Evolutionary conservation across 2,888 invertebrate species (phyloP), one percentile per base, ranked within the genome.

Genomic region (Pyralis farinalis): DNA sequence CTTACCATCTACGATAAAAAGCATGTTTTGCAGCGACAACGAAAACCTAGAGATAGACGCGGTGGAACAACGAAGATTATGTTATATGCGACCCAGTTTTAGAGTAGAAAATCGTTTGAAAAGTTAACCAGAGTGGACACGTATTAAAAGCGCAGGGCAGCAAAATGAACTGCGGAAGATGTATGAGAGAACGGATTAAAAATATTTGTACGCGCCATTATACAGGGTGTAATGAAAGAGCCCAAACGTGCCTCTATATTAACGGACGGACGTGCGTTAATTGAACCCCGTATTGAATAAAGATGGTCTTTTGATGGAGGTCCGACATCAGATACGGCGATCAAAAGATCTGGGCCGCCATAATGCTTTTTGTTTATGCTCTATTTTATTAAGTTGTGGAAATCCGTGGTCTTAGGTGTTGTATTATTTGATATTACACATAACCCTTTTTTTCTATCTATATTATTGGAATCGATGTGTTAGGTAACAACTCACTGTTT

Each of bases 161-260:
- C 80, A 75, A 85, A 85, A 86, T 86, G 86, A 86, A 85, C 84
- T 81, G 70, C 80, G 75, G 76, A 86, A 86, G 86, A 87, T 85
- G 85, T 87, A 86, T 86, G 87, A 74, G 81, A 77, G 70, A 65
- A 67, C 70, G 86, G 87, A 87, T 87, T 87, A 87, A 87, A 87
- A 87, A 87, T 87, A 86, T 87, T 87, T 86, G 87, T 84, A 79
- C 84, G 86, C 70, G 71, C 86, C 86, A 87, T 87, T 87, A 87
- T 87, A 83, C 84, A 82, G 67, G 68, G 70, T 79, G 86, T 85
- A 86, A 87, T 87, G 87, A 85, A 86, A 85, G 73, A 69, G 72
- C 63, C 76, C 71, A 71, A 76, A 71, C 75, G 81, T 72, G 75
- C 71, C 79, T 78, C 82, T 85, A 83, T 86, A 86, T 86, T 84